Conservation (phyloP, 2,113 vertebrate genomes). For the Peromyscus californicus region DNA sequence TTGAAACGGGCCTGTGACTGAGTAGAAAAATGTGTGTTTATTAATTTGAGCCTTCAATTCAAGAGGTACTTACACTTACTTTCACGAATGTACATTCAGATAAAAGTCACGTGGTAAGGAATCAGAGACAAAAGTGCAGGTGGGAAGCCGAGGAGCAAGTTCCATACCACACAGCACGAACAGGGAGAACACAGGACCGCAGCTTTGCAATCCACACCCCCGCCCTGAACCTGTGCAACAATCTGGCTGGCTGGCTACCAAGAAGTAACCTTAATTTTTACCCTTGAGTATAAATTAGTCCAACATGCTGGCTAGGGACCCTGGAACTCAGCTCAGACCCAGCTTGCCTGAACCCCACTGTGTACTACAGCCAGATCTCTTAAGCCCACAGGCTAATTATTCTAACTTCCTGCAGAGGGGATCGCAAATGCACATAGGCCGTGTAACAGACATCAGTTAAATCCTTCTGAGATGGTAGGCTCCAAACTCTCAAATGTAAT, state of each 20-base stretch:
- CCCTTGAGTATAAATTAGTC: constrained; percentile 81
- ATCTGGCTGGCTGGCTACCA: constrained; percentile 74
- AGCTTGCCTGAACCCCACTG: background rate
- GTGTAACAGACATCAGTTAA: background rate
- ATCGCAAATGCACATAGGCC: background rate
- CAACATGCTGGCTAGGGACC: constrained; percentile 29
- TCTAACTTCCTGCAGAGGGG: constrained; percentile 53
- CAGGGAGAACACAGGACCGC: background rate
- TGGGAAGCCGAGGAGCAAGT: background rate
- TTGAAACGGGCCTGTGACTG: background rate
- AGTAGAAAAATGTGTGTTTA: background rate
- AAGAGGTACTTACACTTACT: background rate
- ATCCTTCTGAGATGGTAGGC: constrained; percentile 22
- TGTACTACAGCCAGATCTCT: constrained; percentile 40
- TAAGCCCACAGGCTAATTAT: constrained; percentile 65
- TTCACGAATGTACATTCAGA: background rate
- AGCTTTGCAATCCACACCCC: background rate
- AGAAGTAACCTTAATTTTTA: constrained; percentile 69
- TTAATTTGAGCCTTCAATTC: background rate
- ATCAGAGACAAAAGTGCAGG: background rate
- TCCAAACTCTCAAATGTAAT: background rate
- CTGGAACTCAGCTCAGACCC: constrained; percentile 21
- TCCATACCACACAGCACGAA: background rate
- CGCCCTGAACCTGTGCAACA: background rate
- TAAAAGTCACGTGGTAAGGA: background rate